phyloP scores from a whole-genome alignment of 1,140 invertebrate genomes.

The Drosophila melanogaster region DNA sequence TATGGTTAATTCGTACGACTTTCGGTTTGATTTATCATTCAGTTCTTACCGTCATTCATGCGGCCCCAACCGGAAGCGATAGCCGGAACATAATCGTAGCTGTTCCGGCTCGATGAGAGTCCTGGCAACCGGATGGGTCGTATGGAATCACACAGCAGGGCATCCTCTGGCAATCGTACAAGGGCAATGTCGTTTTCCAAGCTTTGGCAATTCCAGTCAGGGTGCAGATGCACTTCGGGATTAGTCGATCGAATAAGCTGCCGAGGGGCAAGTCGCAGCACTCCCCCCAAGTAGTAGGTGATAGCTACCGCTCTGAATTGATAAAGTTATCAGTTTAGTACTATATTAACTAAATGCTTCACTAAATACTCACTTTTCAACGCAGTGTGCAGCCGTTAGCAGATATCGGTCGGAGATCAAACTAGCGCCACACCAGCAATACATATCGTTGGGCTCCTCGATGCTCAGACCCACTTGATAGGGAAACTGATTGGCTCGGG shows the following conservation, averaged over 20 bases:
- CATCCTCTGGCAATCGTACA: constrained; percentile 74
- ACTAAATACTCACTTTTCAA: constrained; percentile 36
- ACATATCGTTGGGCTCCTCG: constrained; percentile 20
- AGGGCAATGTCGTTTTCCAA: constrained; percentile 83
- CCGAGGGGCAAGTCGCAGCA: constrained; percentile 8
- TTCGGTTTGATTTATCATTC: no score
- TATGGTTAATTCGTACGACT: no score
- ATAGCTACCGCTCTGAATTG: constrained; percentile 52
- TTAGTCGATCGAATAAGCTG: constrained; percentile 15
- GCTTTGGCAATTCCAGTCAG: constrained; percentile 37
- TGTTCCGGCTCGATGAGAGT: constrained; percentile 52
- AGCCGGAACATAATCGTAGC: constrained; percentile 73
- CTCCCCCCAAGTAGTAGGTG: constrained; percentile 42
- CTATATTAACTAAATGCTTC: no score
- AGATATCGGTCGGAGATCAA: constrained; percentile 71
- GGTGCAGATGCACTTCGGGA: constrained; percentile 38
- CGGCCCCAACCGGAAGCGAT: constrained; percentile 84
- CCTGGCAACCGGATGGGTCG: constrained; percentile 78
- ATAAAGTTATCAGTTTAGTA: no score
- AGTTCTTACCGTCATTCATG: constrained; percentile 67
- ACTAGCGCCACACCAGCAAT: constrained; percentile 73
- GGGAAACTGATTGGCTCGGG: constrained; percentile 63
- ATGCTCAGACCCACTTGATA: constrained; percentile 72
- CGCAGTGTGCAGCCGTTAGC: constrained; percentile 73
- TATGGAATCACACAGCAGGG: constrained; percentile 71